These are phyloP conservation scores for Lamellibrachia columna DNA, from an alignment of 2,888 invertebrate genomes.

Conservation along the genomic window DNA sequence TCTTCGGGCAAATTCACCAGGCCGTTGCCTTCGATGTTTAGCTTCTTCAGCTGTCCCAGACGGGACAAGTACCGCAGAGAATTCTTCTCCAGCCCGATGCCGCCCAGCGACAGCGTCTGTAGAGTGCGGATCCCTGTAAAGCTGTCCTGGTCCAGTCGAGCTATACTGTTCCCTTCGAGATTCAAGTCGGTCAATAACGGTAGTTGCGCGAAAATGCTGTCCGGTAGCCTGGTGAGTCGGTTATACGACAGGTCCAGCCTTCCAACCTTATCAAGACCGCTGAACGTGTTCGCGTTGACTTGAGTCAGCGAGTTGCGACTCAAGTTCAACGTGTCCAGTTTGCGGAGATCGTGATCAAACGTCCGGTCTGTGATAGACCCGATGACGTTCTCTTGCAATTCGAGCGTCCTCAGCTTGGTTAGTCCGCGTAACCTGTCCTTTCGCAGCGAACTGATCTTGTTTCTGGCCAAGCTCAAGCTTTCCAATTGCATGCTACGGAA, in stretches of 20 bases:
- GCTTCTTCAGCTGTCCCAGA: slow-evolving; percentile 22
- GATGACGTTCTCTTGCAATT: slow-evolving; percentile 32
- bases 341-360: slow-evolving; percentile 34
- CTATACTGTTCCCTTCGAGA: slow-evolving; percentile 32
- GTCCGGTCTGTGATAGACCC: slow-evolving; percentile 24
- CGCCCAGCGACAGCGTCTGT: slow-evolving; percentile 28
- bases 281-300: slow-evolving; percentile 28
- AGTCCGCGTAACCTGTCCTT: slow-evolving; percentile 31
- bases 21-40: slow-evolving; percentile 30
- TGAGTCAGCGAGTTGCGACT: slow-evolving; percentile 26
- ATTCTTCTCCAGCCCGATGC: slow-evolving; percentile 25
- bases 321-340: too few relatives aligned
- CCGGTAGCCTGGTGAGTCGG: slow-evolving; percentile 28
- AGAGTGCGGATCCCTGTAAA: slow-evolving; percentile 26
- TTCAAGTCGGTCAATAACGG: slow-evolving; percentile 23
- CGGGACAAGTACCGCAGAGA: slow-evolving; percentile 24
- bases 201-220: slow-evolving; percentile 27
- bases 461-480: slow-evolving; percentile 30
- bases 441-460: slow-evolving; percentile 25
- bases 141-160: slow-evolving; percentile 21
- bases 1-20: slow-evolving; percentile 25
- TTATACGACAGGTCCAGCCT: slow-evolving; percentile 35
- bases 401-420: slow-evolving; percentile 26
- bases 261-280: slow-evolving; percentile 24
- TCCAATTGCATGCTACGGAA: slow-evolving; percentile 34